A percentile compares a stretch with the other conserved stretches of the same genome.
Evolutionary conservation across 2,797 vertebrate genomes (phyloP).

Genomic region (Todus mexicanus): DNA sequence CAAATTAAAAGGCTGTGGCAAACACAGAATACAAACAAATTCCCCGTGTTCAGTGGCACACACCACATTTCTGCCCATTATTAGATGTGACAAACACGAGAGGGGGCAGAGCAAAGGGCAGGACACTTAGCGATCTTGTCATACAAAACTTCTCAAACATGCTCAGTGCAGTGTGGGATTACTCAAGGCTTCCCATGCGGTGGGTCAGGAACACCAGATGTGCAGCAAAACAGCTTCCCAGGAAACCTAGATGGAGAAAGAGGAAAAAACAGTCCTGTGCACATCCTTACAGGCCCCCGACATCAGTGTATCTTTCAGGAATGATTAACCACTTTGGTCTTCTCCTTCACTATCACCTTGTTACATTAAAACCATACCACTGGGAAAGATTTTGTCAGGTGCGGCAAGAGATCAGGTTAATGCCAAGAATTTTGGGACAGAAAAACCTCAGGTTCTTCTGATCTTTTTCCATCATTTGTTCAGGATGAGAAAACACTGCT

Average conservation of each 20-base stretch:
- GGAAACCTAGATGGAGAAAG: neutral
- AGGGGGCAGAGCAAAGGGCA: conserved; percentile 68
- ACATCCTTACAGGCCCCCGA: neutral
- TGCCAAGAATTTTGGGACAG: neutral
- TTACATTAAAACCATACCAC: neutral
- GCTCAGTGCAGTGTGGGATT: conserved; percentile 47
- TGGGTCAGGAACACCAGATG: neutral
- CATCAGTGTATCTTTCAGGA: neutral
- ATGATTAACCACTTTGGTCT: neutral
- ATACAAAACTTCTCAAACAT: conserved; percentile 58
- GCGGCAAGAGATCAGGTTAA: neutral
- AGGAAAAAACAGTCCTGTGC: neutral
- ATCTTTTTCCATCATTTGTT: neutral
- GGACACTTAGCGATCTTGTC: conserved; percentile 38
- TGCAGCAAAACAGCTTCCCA: neutral
- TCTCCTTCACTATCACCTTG: neutral
- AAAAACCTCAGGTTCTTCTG: neutral
- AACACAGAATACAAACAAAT: conserved; percentile 53
- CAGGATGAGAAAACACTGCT: neutral
- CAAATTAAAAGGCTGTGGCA: conserved; percentile 58
- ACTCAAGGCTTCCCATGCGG: conserved; percentile 25
- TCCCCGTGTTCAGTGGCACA: conserved; percentile 60
- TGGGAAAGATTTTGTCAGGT: neutral
- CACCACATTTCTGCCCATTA: conserved; percentile 53
- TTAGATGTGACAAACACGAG: conserved; percentile 68